Percentiles rank a stretch among this genome's conserved stretches.
Evolutionary conservation across 2,888 invertebrate species (phyloP).

Genomic region (Aphidoletes aphidimyza): DNA sequence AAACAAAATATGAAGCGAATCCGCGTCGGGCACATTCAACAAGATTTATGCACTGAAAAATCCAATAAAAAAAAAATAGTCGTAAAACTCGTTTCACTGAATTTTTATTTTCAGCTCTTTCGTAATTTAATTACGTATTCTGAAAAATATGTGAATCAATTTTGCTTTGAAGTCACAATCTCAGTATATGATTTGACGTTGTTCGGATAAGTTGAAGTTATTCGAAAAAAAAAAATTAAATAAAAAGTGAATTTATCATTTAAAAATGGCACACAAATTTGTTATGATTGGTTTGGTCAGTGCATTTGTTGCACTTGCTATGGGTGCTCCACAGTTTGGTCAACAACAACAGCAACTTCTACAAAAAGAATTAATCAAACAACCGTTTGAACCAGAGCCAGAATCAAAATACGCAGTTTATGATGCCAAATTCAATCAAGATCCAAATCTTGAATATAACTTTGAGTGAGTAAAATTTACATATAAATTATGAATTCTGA

Average conservation of each 20-base stretch:
- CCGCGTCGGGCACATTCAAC: not conserved
- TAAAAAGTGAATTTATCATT: no score
- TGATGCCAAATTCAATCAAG: constrained; percentile 1
- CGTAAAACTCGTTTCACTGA: not conserved
- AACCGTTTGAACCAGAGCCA: no score
- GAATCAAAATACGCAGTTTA: not conserved
- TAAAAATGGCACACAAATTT: not conserved
- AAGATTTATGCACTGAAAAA: not conserved
- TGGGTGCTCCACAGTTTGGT: constrained; percentile 29
- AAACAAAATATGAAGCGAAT: not conserved
- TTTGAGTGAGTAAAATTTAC: constrained; percentile 32
- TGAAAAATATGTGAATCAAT: not conserved
- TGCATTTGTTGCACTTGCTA: not conserved
- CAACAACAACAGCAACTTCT: constrained; percentile 11
- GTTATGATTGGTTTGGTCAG: not conserved
- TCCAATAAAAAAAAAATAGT: not conserved
- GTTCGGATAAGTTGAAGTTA: not conserved
- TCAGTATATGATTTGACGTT: not conserved
- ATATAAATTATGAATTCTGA: not conserved
- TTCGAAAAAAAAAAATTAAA: not conserved
- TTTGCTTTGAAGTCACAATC: not conserved
- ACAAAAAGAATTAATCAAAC: no score
- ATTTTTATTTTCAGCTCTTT: not conserved
- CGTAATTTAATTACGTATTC: not conserved
- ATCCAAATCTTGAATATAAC: constrained; percentile 48